Evolutionary conservation across 2,888 invertebrate genomes (phyloP), one percentile per base, ranked within the genome.

Genomic region (Stenurella melanura): DNA sequence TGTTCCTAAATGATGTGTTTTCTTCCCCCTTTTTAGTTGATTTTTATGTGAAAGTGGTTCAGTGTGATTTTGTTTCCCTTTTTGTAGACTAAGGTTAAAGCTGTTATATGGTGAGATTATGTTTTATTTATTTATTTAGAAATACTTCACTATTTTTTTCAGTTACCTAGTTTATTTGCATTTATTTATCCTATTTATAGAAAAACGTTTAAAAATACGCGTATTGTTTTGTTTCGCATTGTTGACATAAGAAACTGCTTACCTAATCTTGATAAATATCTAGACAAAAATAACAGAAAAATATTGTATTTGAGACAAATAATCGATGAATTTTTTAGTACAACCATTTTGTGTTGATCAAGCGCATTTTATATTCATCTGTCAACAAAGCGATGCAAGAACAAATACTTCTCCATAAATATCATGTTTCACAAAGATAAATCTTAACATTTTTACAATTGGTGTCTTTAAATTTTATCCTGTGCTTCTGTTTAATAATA

Each of bases 61-160:
- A 60, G 70, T 70, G 69, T 57, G 60, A 54, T 67, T 67, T 67
- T 56, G 67, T 67, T 67, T n/a, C 54, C 66, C 54, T 21, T 64
- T 64, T 42, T 66, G 50, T 67, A 67, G 54, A 21, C 58, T 58
- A 58, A 58, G 18, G 19, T 58, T 19, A 50, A 30, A n/a, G 67
- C 67, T 18, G 67, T 67, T 19, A 30, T 17, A 67, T 26, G 67
- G 67, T 67, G 67, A 67, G 67, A 67, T 54, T 67, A 10, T 38
- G 38, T 42, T 66, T 50, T 56, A 54, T 54, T 67, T 67, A 54
- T 54, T 67, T 67, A 54, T 67, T 67, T 67, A 18, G 15, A 26
- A 9, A 26, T 56, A 5, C 1, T 54, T 67, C 7, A 26, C 7
- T 26, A 17, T 64, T 21, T 26, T 56, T 42, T 42, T 42, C 3